These are phyloP conservation scores for Gortyna flavago DNA, from an alignment of 2,888 invertebrate species.

Conservation along the genomic window DNA sequence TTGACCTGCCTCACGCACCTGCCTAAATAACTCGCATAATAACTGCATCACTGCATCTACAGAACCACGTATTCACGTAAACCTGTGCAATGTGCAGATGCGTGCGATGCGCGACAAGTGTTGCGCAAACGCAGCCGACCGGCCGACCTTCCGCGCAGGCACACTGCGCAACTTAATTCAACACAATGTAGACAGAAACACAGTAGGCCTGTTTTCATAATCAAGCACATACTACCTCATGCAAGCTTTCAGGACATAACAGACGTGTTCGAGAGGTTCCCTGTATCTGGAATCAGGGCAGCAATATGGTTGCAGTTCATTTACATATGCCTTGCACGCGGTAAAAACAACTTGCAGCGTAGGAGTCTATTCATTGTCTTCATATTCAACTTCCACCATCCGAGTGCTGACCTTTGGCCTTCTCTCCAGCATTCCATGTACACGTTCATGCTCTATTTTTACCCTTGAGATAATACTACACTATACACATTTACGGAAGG, in stretches of 20 bases:
- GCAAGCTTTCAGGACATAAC: too few species aligned
- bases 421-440: not conserved
- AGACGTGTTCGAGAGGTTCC: not conserved
- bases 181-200: not conserved
- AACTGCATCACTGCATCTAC: constrained; percentile 1
- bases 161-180: constrained; percentile 42
- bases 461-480: not conserved
- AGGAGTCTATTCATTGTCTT: not conserved
- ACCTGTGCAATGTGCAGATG: constrained; percentile 62
- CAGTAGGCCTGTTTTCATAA: constrained; percentile 2
- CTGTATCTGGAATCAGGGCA: not conserved
- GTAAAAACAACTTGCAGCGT: not conserved
- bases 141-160: constrained; percentile 55
- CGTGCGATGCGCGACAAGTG: constrained; percentile 58
- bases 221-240: not conserved
- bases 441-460: not conserved
- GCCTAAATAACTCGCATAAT: constrained; percentile 26
- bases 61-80: constrained; percentile 51
- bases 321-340: not conserved
- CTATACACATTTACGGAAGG: too few species aligned
- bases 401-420: not conserved
- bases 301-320: not conserved
- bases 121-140: constrained; percentile 61
- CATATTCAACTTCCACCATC: not conserved
- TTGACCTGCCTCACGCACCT: constrained; percentile 40